A percentile compares a stretch with the other conserved stretches of the same genome.
phyloP scores from a whole-genome alignment of 2,888 invertebrate genomes.

The Hanleya hanleyi region DNA sequence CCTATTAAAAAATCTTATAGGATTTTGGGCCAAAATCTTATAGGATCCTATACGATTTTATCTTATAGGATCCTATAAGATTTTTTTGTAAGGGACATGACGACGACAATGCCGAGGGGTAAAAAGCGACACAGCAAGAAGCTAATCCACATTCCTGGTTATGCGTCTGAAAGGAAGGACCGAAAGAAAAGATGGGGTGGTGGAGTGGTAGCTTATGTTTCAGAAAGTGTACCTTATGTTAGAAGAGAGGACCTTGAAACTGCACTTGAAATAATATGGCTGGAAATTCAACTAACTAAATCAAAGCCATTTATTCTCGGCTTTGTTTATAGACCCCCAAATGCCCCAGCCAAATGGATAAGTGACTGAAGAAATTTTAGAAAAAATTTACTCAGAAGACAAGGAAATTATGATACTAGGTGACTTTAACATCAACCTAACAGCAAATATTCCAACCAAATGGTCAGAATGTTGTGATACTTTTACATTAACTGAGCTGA shows the following conservation, averaged over 20 bases:
- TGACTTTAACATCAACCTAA: neutral
- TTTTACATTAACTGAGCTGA: neutral
- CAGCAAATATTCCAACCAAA: neutral
- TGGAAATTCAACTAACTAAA: neutral
- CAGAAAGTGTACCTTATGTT: neutral
- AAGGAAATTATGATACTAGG: neutral
- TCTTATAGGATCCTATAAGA: too few species aligned
- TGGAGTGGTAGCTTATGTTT: neutral
- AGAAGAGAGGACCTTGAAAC: neutral
- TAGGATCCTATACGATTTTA: too few species aligned
- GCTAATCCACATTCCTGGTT: neutral
- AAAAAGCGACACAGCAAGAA: neutral
- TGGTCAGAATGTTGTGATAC: neutral
- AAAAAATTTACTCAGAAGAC: neutral
- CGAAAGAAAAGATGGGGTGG: neutral
- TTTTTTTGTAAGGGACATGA: too few species aligned
- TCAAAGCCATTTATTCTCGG: neutral
- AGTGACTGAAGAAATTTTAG: neutral
- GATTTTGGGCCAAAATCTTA: too few species aligned
- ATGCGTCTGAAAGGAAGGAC: neutral
- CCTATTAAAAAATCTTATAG: too few species aligned
- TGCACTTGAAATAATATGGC: neutral
- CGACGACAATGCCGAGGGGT: too few species aligned
- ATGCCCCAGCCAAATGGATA: neutral
- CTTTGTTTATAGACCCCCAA: constrained; percentile 10